A percentile compares a stretch with the other conserved stretches of the same genome.
Conservation (phyloP, 2,113 vertebrate genomes). For the Ahaetulla prasina region DNA sequence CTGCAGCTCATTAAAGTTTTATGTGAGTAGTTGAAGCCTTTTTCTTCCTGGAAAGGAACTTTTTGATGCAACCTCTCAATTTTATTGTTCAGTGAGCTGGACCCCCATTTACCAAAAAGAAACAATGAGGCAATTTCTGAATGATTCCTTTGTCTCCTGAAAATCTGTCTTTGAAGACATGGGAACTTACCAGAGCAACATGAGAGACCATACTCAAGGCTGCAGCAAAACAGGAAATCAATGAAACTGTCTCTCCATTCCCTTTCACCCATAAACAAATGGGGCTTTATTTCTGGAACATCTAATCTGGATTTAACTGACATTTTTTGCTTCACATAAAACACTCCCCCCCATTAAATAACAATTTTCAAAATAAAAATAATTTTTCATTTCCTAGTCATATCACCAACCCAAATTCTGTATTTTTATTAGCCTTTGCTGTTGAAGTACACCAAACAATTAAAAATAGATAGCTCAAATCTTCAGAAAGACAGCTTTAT, state of each 20-base stretch:
- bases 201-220: background rate
- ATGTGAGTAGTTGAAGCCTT: background rate
- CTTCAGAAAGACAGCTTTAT: conserved; percentile 86
- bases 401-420: conserved; percentile 63
- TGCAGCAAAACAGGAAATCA: background rate
- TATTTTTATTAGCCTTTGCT: conserved; percentile 59
- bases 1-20: background rate
- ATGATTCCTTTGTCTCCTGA: background rate
- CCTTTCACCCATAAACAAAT: background rate
- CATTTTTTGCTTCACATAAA: conserved; percentile 65
- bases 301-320: background rate
- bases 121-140: background rate
- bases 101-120: background rate
- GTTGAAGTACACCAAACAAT: conserved; percentile 68
- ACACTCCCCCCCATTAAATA: conserved; percentile 61
- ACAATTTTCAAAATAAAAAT: conserved; percentile 58
- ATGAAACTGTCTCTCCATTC: background rate
- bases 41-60: background rate
- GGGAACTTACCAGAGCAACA: background rate
- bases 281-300: background rate
- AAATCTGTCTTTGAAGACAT: background rate
- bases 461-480: conserved; percentile 66
- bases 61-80: conserved; percentile 28
- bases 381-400: conserved; percentile 64
- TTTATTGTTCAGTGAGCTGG: conserved; percentile 59